These are phyloP conservation scores for Enteromius mattozi DNA, from an alignment of 2,797 vertebrate genomes.

Conservation along the genomic window DNA sequence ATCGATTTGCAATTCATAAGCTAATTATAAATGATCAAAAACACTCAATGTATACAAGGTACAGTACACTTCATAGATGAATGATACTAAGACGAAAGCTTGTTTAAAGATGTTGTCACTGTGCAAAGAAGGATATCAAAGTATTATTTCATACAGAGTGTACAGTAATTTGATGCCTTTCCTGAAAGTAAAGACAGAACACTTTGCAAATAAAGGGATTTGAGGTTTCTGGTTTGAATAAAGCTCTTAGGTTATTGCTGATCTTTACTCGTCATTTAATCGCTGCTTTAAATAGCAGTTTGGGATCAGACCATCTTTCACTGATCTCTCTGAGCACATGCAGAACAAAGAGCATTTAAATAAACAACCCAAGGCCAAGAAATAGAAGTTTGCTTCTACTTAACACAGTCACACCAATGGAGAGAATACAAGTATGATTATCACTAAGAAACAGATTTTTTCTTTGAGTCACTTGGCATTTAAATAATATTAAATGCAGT, in stretches of 20 bases:
- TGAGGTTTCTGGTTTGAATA: not conserved
- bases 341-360: conserved; percentile 4
- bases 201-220: not conserved
- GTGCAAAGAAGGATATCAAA: conserved; percentile 10
- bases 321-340: not conserved
- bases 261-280: not conserved
- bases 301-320: not conserved
- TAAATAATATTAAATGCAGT: not conserved
- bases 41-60: not conserved
- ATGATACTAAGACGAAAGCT: not conserved
- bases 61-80: not conserved
- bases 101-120: not conserved
- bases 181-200: not conserved
- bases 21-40: not conserved
- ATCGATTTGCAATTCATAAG: not conserved
- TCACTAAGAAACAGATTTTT: not conserved
- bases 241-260: conserved; percentile 28
- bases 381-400: not conserved
- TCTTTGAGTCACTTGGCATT: not conserved
- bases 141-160: not conserved
- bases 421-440: not conserved
- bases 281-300: not conserved
- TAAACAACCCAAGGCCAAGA: conserved; percentile 8
- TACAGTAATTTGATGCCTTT: not conserved
- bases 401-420: not conserved